Evolutionary conservation across 2,113 vertebrate genomes (phyloP), one percentile per base, ranked within the genome.

Genomic region (Felis chaus): DNA sequence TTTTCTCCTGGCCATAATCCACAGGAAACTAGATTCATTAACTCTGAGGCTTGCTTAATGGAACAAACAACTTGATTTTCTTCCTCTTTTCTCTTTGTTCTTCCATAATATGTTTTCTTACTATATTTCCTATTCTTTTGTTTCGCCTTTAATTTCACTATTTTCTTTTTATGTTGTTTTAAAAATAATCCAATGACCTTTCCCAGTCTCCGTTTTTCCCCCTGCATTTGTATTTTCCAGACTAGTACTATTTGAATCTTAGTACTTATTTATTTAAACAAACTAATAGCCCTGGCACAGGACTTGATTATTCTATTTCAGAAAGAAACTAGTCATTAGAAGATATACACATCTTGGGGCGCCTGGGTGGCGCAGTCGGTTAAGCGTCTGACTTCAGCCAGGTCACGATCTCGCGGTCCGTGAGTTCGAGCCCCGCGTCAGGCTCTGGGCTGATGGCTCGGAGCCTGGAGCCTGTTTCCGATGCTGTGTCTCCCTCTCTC

Each of bases 1-100:
- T 98, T 98, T 97, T 96, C 87, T 96, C 82, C 78, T 91, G 92
- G 80, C 65, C 31, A 3, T 71, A 89, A 96, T 92, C 94, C 96
- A 95, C 53, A 95, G 97, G 84, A 95, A 95, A 96, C 90, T 63
- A 94, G 86, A 96, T 96, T 92, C 80, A 96, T 97, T 98, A 97
- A 83, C 61, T 91, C 29, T 0, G n/a, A 95, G 73, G 41, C 76
- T 95, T 92, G 81, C 78, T 85, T 97, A 94, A 61, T 94, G 76
- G 90, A 95, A 96, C 36, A 61, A 93, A 73, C 29, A 69, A 92
- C 91, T 95, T 95, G 71, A 55, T 94, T 96, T 96, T 90, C 87
- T 84, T 93, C 36, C 12, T 89, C 5, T 92, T 97, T 96, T 63
- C 61, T 63, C 81, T 89, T 91, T 97, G 68, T 79, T 79, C 61